Conservation (phyloP, 2,888 invertebrate species). For the Sinhomidia bicolor region DNA sequence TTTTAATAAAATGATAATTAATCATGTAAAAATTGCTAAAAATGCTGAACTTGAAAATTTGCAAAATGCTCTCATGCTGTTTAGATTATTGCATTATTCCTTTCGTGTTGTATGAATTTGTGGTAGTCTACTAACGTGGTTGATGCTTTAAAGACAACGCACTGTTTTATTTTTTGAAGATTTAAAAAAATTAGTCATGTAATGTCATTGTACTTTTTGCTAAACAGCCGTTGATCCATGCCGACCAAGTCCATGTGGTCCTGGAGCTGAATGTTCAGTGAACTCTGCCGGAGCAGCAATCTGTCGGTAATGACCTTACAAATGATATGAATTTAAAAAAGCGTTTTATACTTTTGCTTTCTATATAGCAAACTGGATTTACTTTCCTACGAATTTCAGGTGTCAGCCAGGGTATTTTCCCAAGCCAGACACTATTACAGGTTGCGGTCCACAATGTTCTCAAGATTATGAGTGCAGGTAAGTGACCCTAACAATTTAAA, state of each 20-base stretch:
- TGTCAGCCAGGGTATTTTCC: conserved; percentile 81
- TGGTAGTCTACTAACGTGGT: no score
- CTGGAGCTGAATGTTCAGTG: conserved; percentile 80
- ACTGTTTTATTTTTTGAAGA: no score
- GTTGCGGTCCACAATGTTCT: conserved; percentile 81
- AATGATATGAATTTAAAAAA: no score
- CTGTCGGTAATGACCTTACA: conserved; percentile 56
- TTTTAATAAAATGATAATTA: no score
- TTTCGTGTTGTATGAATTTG: no score
- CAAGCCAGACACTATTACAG: conserved; percentile 81
- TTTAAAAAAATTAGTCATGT: not conserved
- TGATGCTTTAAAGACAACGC: not conserved
- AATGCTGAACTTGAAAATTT: no score
- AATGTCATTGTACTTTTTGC: not conserved
- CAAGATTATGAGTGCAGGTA: conserved; percentile 77
- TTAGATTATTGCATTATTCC: no score
- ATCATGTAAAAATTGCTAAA: no score
- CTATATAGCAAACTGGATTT: not conserved
- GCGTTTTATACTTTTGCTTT: no score
- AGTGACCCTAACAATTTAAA: no score
- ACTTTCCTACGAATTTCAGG: conserved; percentile 59
- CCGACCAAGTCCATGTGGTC: conserved; percentile 80
- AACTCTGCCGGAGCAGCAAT: conserved; percentile 77
- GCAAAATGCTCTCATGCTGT: no score
- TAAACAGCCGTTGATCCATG: conserved; percentile 78